Conservation (phyloP, 2,113 vertebrate species). For the Symphodus melops region DNA sequence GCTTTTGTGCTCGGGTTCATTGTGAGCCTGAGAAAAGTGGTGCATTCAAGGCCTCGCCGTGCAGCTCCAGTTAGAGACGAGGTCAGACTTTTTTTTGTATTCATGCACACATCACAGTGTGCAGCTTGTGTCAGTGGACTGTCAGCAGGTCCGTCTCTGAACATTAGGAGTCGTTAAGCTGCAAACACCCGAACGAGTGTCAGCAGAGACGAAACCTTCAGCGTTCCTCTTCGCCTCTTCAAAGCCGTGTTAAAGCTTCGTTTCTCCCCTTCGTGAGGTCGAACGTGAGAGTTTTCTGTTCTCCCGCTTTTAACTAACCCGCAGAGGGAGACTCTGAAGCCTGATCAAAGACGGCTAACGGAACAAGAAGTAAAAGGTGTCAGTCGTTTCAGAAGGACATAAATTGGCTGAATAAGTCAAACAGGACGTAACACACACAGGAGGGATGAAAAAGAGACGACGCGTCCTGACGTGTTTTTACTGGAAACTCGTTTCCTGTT, state of each 20-base stretch:
- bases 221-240: not conserved
- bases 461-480: no score
- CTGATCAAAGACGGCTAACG: not conserved
- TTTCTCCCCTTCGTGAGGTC: not conserved
- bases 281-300: not conserved
- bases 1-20: conserved; percentile 74
- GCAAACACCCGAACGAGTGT: conserved; percentile 7
- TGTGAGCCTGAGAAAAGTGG: conserved; percentile 64
- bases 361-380: not conserved
- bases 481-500: no score
- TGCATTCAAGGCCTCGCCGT: conserved; percentile 68
- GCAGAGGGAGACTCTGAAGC: no score
- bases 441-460: no score
- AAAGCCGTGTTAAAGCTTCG: not conserved
- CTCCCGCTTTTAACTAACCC: not conserved
- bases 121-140: not conserved
- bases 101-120: no score
- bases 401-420: not conserved
- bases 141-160: conserved; percentile 11
- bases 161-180: conserved; percentile 14
- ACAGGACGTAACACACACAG: not conserved
- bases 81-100: conserved; percentile 35
- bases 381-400: not conserved
- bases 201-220: conserved; percentile 3
- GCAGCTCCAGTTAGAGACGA: conserved; percentile 51